Conservation (phyloP, 2,797 vertebrate genomes). For the Psittacula derbiana region DNA sequence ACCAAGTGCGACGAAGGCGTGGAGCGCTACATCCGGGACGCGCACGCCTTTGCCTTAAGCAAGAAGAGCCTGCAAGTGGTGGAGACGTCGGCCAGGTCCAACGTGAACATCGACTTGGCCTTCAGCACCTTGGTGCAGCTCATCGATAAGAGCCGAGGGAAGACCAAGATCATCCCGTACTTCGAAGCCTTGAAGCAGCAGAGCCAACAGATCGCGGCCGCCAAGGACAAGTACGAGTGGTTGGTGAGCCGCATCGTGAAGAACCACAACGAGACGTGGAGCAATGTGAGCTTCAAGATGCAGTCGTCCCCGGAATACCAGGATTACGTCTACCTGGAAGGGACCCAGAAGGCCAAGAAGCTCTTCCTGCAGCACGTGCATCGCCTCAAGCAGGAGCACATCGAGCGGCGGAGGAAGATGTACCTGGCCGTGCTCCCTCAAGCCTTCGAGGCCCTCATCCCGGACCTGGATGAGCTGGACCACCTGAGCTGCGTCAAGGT, state of each 20-base stretch:
- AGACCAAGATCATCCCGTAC: conserved; percentile 95
- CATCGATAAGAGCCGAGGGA: conserved; percentile 90
- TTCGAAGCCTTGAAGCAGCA: conserved; percentile 97
- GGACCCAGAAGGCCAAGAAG: conserved; percentile 93
- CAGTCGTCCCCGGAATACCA: conserved; percentile 86
- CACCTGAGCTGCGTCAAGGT: conserved; percentile 86
- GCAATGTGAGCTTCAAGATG: conserved; percentile 83
- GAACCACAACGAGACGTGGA: conserved; percentile 92
- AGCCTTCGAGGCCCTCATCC: conserved; percentile 85
- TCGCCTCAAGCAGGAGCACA: conserved; percentile 94
- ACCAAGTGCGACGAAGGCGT: conserved; percentile 98
- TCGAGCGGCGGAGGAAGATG: conserved; percentile 86
- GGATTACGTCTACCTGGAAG: conserved; percentile 95
- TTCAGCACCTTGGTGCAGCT: conserved; percentile 94
- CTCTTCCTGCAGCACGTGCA: conserved; percentile 93
- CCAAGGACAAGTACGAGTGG: conserved; percentile 97
- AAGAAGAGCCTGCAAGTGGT: conserved; percentile 98
- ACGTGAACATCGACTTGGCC: conserved; percentile 95
- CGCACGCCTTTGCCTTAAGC: conserved; percentile 91
- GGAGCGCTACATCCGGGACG: conserved; percentile 97
- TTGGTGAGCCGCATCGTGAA: conserved; percentile 89
- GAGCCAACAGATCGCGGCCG: conserved; percentile 94
- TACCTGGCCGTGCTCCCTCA: conserved; percentile 89
- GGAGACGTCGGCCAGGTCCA: conserved; percentile 95
- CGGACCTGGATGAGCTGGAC: conserved; percentile 91